Conservation (phyloP, 2,797 vertebrate genomes). For the Dermochelys coriacea region DNA sequence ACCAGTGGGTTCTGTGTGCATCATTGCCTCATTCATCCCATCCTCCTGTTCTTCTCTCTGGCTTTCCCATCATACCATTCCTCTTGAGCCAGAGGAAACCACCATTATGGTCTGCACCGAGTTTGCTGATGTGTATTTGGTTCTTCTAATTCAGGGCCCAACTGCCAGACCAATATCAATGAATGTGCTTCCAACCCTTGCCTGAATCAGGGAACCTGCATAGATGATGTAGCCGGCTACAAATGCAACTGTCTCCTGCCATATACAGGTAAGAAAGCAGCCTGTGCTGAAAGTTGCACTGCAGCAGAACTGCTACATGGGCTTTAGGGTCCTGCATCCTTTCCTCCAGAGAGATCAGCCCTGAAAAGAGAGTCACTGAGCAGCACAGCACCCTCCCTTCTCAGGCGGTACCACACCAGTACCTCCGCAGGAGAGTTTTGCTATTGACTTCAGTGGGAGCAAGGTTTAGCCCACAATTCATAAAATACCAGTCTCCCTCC, state of each 20-base stretch:
- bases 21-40: fast-evolving
- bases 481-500: not conserved
- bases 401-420: not conserved
- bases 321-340: not conserved
- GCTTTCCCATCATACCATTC: not conserved
- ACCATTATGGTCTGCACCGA: fast-evolving
- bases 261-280: slow-evolving; percentile 90
- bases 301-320: not conserved
- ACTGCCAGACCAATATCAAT: slow-evolving; percentile 98
- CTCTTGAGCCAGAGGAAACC: not conserved
- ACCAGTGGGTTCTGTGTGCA: not conserved
- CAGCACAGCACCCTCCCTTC: not conserved
- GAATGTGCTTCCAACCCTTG: slow-evolving; percentile 98
- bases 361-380: not conserved
- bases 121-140: fast-evolving
- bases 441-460: not conserved
- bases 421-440: not conserved
- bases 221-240: slow-evolving; percentile 94
- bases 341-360: not conserved
- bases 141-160: slow-evolving; percentile 85
- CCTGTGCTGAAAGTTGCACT: not conserved
- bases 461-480: not conserved
- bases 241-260: slow-evolving; percentile 95
- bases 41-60: not conserved
- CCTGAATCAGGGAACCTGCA: slow-evolving; percentile 96